phyloP scores from a whole-genome alignment of 2,888 invertebrate genomes.

The Cephus pulcher region DNA sequence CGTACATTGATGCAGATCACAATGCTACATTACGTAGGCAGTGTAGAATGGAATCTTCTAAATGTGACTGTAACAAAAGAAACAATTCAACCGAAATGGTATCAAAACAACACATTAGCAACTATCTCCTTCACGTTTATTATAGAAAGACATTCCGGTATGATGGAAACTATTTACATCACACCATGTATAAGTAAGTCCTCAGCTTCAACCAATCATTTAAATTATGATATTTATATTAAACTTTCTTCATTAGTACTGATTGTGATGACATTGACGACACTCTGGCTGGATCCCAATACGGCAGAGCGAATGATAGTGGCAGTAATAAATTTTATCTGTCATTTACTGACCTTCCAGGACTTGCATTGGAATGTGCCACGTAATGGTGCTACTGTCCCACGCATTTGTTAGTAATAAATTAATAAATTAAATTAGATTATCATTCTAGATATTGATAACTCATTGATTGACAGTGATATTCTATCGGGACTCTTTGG shows the following conservation, averaged over 20 bases:
- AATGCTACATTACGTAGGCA: slow-evolving; percentile 68
- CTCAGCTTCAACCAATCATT: not conserved
- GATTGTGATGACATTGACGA: slow-evolving; percentile 71
- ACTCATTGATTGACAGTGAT: slow-evolving; percentile 36
- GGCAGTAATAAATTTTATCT: slow-evolving; percentile 72
- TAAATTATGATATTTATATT: slow-evolving; percentile 1
- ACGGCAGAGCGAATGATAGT: slow-evolving; percentile 71
- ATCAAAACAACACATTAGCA: slow-evolving; percentile 73
- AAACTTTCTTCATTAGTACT: slow-evolving; percentile 63
- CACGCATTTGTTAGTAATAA: slow-evolving; percentile 69
- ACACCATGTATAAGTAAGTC: slow-evolving; percentile 68
- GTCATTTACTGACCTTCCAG: slow-evolving; percentile 72
- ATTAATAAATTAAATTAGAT: not conserved
- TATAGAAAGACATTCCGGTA: slow-evolving; percentile 71
- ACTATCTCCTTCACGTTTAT: slow-evolving; percentile 71
- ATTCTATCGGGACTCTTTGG: slow-evolving; percentile 50
- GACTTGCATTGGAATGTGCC: slow-evolving; percentile 74
- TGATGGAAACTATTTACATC: slow-evolving; percentile 71
- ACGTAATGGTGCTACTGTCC: slow-evolving; percentile 71
- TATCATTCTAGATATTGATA: not conserved
- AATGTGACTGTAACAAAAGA: slow-evolving; percentile 65
- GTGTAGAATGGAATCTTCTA: slow-evolving; percentile 73
- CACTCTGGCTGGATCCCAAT: slow-evolving; percentile 71
- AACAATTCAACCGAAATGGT: slow-evolving; percentile 69
- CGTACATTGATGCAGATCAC: slow-evolving; percentile 54